Evolutionary conservation across 2,797 vertebrate genomes (phyloP).

Genomic region (Melanotaenia pygmaea): DNA sequence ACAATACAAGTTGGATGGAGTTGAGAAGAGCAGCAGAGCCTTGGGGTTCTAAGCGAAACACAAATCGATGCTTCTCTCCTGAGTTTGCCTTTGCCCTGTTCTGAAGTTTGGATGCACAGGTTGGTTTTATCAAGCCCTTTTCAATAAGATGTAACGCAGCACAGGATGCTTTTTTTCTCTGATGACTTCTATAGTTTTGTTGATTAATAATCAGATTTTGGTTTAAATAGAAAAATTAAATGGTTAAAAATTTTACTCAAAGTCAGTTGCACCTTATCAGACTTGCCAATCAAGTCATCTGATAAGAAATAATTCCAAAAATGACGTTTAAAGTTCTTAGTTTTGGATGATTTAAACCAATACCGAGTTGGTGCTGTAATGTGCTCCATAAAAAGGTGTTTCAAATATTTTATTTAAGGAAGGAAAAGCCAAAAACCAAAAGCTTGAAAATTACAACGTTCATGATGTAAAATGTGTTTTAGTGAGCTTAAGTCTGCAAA

Average conservation of each 20-base stretch:
- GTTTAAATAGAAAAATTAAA: slow-evolving; percentile 11
- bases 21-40: slow-evolving; percentile 69
- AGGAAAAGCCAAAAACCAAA: background rate
- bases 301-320: no score
- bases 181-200: slow-evolving; percentile 6
- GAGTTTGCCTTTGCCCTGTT: slow-evolving; percentile 60
- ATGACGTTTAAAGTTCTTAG: no score
- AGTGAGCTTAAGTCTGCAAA: background rate
- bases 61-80: slow-evolving; percentile 66
- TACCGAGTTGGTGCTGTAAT: no score
- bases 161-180: slow-evolving; percentile 11
- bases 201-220: background rate
- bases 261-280: background rate
- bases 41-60: slow-evolving; percentile 59
- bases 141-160: slow-evolving; percentile 21
- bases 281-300: background rate
- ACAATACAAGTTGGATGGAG: slow-evolving; percentile 71
- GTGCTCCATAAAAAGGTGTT: background rate
- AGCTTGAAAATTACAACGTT: background rate
- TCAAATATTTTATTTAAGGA: background rate
- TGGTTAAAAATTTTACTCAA: slow-evolving; percentile 3
- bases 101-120: slow-evolving; percentile 43
- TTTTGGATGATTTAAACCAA: no score
- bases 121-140: slow-evolving; percentile 38
- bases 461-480: background rate